Conservation (phyloP, 2,797 vertebrate species). For the Delichon dasypus region DNA sequence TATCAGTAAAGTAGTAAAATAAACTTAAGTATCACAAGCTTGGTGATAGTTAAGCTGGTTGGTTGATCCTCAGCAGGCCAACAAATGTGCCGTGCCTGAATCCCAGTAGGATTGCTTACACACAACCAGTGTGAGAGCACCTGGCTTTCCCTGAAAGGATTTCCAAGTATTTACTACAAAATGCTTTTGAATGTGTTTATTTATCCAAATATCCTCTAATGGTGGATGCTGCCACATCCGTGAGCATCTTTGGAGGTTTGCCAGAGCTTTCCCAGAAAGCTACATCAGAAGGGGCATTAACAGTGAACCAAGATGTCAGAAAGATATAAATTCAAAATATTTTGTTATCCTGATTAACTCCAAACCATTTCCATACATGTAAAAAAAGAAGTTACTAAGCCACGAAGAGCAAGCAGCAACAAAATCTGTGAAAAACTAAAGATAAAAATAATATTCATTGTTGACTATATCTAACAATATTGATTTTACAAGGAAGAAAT, state of each 20-base stretch:
- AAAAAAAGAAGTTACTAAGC: neutral
- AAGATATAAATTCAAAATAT: neutral
- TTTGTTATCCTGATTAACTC: neutral
- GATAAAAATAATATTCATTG: neutral
- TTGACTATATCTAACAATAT: neutral
- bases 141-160: neutral
- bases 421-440: neutral
- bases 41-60: neutral
- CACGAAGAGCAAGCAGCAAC: neutral
- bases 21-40: no score
- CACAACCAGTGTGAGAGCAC: neutral
- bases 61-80: neutral
- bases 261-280: neutral
- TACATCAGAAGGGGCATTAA: neutral
- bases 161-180: neutral
- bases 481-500: neutral
- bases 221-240: neutral
- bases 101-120: neutral
- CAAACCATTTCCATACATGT: neutral
- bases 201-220: neutral
- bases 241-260: neutral
- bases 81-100: neutral
- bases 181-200: neutral
- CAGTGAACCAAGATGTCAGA: neutral
- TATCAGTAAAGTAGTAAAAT: no score